Percentiles rank a stretch among this genome's conserved stretches.
phyloP scores from a whole-genome alignment of 2,888 invertebrate genomes.

The Lucinisca nassula region DNA sequence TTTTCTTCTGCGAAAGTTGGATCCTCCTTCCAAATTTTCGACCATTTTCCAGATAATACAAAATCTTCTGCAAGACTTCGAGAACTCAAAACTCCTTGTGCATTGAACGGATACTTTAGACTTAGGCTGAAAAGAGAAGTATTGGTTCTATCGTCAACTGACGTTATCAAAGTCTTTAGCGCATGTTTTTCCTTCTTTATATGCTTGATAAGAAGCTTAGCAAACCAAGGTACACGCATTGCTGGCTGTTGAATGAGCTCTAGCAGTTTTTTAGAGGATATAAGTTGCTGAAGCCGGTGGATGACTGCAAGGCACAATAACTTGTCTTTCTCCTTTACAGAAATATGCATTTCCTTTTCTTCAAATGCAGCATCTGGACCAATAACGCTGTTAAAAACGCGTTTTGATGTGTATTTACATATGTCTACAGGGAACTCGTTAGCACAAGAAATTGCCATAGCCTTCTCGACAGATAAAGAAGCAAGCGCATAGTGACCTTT shows the following conservation, averaged over 20 bases:
- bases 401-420: background rate
- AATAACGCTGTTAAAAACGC: background rate
- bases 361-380: background rate
- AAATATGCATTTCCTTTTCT: background rate
- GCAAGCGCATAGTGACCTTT: background rate
- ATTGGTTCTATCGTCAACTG: background rate
- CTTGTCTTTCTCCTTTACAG: background rate
- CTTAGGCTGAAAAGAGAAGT: background rate
- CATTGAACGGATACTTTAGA: background rate
- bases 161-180: background rate
- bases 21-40: background rate
- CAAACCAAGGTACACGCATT: background rate
- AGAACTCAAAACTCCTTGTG: background rate
- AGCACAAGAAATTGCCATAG: background rate
- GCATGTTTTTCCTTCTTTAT: background rate
- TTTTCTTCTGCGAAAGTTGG: background rate
- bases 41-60: background rate
- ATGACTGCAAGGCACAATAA: background rate
- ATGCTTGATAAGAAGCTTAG: background rate
- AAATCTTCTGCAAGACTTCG: background rate
- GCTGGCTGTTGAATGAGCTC: background rate
- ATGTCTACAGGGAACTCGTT: background rate
- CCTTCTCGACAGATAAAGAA: background rate
- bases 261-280: background rate
- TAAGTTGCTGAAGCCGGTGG: background rate